Evolutionary conservation across 2,797 vertebrate genomes (phyloP).

Genomic region (Rhabdomys pumilio): DNA sequence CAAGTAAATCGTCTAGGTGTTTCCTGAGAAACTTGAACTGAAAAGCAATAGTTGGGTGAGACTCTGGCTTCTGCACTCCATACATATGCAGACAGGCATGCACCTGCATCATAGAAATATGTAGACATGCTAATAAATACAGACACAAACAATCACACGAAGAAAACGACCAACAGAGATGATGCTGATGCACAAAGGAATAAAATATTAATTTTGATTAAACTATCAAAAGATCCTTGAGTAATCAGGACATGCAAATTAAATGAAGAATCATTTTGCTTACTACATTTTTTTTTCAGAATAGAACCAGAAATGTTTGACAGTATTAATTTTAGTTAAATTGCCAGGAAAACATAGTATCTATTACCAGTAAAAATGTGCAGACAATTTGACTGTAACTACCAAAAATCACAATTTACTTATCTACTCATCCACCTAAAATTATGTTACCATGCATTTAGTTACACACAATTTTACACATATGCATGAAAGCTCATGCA

Average conservation of each 20-base stretch:
- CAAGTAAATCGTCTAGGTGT: neutral
- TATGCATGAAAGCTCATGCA: neutral
- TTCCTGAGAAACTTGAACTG: neutral
- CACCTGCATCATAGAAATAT: neutral
- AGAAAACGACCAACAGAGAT: neutral
- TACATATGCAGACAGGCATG: neutral
- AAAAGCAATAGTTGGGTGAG: neutral
- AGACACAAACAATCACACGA: neutral
- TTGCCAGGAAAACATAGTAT: neutral
- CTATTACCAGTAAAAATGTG: neutral
- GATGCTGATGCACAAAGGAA: neutral
- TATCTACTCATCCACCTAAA: neutral
- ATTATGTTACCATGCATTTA: neutral
- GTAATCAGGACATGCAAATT: neutral
- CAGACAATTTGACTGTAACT: neutral
- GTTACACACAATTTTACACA: neutral
- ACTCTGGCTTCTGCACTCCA: neutral
- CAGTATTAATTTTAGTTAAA: constrained; percentile 17
- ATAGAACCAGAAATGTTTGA: neutral
- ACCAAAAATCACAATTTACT: neutral
- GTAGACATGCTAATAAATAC: too few species aligned
- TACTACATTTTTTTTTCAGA: neutral
- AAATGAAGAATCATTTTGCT: constrained; percentile 41
- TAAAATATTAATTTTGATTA: neutral
- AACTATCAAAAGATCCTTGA: neutral